A percentile compares a stretch with the other conserved stretches of the same genome.
These are phyloP conservation scores for Cinclus mexicanus DNA, from an alignment of 2,113 vertebrate genomes.

Conservation along the genomic window DNA sequence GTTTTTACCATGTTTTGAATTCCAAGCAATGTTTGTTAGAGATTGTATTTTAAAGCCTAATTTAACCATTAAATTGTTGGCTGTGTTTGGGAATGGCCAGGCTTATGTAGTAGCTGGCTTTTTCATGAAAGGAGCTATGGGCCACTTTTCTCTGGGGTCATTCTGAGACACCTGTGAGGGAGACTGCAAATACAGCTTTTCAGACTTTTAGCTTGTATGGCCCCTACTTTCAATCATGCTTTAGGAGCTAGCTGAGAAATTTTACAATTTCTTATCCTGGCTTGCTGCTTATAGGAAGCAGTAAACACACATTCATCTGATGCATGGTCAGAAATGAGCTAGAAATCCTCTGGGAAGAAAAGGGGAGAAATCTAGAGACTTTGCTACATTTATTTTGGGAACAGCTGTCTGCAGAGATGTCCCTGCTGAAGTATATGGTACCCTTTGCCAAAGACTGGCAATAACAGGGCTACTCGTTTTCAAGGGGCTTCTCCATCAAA, in stretches of 20 bases:
- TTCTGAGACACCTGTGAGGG: neutral
- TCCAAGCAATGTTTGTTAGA: neutral
- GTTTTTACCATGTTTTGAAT: neutral
- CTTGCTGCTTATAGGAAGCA: constrained; percentile 2
- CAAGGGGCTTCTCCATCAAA: constrained; percentile 29
- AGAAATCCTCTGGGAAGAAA: constrained; percentile 13
- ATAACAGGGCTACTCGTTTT: neutral
- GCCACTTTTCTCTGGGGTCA: neutral
- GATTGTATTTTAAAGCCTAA: neutral
- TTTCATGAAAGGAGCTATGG: neutral
- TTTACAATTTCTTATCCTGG: neutral
- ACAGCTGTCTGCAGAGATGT: constrained; percentile 23
- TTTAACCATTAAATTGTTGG: neutral
- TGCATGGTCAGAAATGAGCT: neutral
- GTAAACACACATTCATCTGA: neutral
- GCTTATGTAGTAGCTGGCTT: neutral
- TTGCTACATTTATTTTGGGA: constrained; percentile 4
- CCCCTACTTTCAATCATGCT: neutral
- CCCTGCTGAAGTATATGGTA: neutral
- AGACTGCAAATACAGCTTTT: neutral
- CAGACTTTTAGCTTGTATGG: neutral
- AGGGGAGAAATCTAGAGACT: constrained; percentile 4
- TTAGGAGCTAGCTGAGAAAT: neutral
- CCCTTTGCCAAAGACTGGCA: constrained; percentile 9
- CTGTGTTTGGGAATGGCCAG: neutral